Percentiles rank a stretch among this genome's conserved stretches.
These are phyloP conservation scores for Platysteira castanea DNA, from an alignment of 2,113 vertebrate species.

Conservation along the genomic window DNA sequence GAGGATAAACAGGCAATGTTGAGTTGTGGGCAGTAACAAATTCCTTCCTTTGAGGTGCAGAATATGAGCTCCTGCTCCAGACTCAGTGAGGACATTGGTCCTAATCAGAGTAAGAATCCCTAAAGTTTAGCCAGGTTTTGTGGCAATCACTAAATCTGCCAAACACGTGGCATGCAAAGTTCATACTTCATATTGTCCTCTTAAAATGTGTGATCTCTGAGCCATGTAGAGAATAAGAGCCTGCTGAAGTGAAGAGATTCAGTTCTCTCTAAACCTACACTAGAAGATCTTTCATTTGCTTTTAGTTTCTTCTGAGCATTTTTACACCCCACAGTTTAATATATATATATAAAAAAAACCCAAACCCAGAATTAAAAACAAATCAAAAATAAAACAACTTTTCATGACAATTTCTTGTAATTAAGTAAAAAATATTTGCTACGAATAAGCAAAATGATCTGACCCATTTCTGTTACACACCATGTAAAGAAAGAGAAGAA, in stretches of 20 bases:
- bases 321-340: background rate
- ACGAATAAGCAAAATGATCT: background rate
- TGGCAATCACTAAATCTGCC: background rate
- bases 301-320: background rate
- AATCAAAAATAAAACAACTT: background rate
- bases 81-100: background rate
- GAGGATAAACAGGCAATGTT: accelerated
- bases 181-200: background rate
- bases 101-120: background rate
- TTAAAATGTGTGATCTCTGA: background rate
- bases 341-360: background rate
- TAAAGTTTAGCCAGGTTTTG: background rate
- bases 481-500: background rate
- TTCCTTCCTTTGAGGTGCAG: background rate
- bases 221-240: background rate
- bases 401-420: background rate
- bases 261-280: background rate
- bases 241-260: background rate
- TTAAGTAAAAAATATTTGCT: background rate
- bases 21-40: background rate
- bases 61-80: background rate
- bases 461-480: background rate
- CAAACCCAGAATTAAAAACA: background rate
- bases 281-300: background rate
- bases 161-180: background rate